Evolutionary conservation across 1,140 invertebrate genomes (phyloP).

Genomic region (Brachionus rubens): DNA sequence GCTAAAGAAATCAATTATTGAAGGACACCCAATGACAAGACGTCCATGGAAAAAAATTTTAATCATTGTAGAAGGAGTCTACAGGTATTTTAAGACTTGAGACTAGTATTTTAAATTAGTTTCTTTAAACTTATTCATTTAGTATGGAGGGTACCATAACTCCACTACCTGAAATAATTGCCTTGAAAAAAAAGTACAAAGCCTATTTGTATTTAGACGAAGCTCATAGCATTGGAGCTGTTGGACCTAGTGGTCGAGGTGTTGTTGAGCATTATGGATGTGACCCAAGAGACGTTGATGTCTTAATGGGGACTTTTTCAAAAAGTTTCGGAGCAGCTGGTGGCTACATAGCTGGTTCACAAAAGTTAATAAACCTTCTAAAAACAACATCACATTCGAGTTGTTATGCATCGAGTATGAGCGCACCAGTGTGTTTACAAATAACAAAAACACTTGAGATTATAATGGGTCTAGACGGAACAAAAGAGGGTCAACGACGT

Average conservation of each 20-base stretch:
- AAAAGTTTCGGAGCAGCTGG: slow-evolving; percentile 93
- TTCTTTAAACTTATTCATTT: slow-evolving; percentile 50
- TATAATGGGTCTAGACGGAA: slow-evolving; percentile 81
- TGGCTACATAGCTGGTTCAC: slow-evolving; percentile 88
- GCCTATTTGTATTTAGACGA: slow-evolving; percentile 90
- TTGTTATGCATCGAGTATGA: slow-evolving; percentile 83
- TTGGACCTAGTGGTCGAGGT: slow-evolving; percentile 81
- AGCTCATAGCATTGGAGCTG: slow-evolving; percentile 90
- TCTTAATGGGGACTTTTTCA: slow-evolving; percentile 94
- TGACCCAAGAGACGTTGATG: slow-evolving; percentile 82
- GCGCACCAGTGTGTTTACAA: slow-evolving; percentile 83
- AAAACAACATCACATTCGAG: slow-evolving; percentile 77
- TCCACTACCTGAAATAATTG: slow-evolving; percentile 80
- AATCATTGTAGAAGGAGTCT: slow-evolving; percentile 89
- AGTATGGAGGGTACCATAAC: slow-evolving; percentile 97
- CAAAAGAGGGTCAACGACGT: slow-evolving; percentile 65
- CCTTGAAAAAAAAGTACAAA: slow-evolving; percentile 86
- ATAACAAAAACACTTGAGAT: slow-evolving; percentile 81
- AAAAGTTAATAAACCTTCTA: slow-evolving; percentile 77
- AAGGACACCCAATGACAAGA: slow-evolving; percentile 74
- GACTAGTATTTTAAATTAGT: background rate
- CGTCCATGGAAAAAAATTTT: slow-evolving; percentile 87
- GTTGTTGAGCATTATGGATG: slow-evolving; percentile 79
- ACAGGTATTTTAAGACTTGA: slow-evolving; percentile 60
- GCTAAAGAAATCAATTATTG: slow-evolving; percentile 72